Evolutionary conservation across 2,797 vertebrate genomes (phyloP).

Genomic region (Euphonia xanthogaster): DNA sequence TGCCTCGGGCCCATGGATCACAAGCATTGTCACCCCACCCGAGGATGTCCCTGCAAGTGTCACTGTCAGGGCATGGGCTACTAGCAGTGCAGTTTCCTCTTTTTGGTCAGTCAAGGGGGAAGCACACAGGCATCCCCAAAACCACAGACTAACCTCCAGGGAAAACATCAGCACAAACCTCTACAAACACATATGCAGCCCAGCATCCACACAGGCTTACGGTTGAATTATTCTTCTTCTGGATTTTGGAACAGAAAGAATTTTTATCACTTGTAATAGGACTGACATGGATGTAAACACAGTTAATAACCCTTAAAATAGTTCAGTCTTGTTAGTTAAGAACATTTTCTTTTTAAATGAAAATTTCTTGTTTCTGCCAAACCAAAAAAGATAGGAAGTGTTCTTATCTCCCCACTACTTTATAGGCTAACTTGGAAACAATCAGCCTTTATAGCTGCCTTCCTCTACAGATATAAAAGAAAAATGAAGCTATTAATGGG

Average conservation of each 20-base stretch:
- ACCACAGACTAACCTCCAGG: neutral
- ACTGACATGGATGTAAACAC: neutral
- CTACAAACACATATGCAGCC: neutral
- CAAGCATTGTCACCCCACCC: rapidly evolving
- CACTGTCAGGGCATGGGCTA: neutral
- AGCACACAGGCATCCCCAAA: neutral
- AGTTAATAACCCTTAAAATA: conserved; percentile 1
- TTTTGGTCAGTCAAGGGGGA: rapidly evolving
- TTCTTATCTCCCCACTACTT: neutral
- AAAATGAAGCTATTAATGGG: conserved; percentile 23
- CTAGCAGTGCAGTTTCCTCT: neutral
- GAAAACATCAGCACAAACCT: neutral
- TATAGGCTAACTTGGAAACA: neutral
- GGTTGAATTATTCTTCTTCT: neutral
- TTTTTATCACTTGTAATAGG: neutral
- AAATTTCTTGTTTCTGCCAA: conserved; percentile 31
- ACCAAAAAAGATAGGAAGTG: neutral
- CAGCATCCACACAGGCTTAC: neutral
- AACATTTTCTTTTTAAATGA: conserved; percentile 25
- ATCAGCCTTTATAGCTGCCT: neutral
- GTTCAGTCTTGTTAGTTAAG: neutral
- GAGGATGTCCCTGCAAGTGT: rapidly evolving
- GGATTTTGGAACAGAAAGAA: neutral
- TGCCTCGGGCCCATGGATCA: rapidly evolving
- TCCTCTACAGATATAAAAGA: neutral